A percentile compares a stretch with the other conserved stretches of the same genome.
These are phyloP conservation scores for Neodiprion fabricii DNA, from an alignment of 1,140 invertebrate species.

Conservation along the genomic window DNA sequence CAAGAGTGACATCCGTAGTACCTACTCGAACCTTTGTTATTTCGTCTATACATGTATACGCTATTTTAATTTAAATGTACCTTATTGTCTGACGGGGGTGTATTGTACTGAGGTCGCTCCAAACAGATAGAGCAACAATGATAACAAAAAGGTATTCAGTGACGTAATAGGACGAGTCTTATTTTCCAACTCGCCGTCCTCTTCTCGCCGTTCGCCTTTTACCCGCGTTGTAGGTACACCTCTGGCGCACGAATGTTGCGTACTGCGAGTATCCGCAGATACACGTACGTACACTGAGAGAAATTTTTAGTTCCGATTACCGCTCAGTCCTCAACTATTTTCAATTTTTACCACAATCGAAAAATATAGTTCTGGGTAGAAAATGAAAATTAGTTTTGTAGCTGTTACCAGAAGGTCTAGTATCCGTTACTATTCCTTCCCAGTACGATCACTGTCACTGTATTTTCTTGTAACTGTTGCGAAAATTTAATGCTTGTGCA, in stretches of 20 bases:
- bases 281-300: too few relatives aligned
- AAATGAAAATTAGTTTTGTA: too few relatives aligned
- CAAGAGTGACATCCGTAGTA: background rate
- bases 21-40: background rate
- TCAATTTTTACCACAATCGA: too few relatives aligned
- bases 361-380: too few relatives aligned
- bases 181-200: background rate
- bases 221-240: background rate
- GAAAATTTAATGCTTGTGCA: too few relatives aligned
- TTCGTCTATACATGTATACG: background rate
- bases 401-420: too few relatives aligned
- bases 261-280: background rate
- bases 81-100: background rate
- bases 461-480: too few relatives aligned
- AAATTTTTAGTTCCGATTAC: too few relatives aligned
- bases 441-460: too few relatives aligned
- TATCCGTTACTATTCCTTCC: too few relatives aligned
- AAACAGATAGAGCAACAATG: slow-evolving; percentile 4
- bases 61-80: background rate
- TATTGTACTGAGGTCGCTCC: background rate
- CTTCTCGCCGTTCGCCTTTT: background rate
- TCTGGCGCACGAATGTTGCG: background rate
- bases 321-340: too few relatives aligned
- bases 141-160: background rate
- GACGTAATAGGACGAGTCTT: background rate